phyloP scores from a whole-genome alignment of 2,113 vertebrate species.

The Octodon degus region DNA sequence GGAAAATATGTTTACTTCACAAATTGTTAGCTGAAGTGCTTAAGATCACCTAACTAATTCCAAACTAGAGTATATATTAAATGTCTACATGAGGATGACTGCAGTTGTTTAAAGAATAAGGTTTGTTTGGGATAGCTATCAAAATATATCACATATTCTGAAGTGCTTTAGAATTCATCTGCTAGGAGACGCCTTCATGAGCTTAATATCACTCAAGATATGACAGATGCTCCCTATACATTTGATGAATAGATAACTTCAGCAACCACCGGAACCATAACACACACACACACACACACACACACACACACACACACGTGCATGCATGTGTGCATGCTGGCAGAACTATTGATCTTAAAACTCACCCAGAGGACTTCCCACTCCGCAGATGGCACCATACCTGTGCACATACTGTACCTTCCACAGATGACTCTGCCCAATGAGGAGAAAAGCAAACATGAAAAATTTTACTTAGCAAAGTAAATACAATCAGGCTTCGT shows the following conservation, averaged over 20 bases:
- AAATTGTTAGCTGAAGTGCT: conserved; percentile 13
- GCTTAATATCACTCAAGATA: background rate
- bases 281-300: background rate
- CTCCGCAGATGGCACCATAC: background rate
- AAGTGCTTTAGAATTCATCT: conserved; percentile 21
- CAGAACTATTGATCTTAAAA: background rate
- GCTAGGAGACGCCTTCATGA: background rate
- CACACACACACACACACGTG: too few species aligned
- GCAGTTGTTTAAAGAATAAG: background rate
- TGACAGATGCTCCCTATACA: background rate
- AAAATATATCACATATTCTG: background rate
- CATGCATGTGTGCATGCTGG: too few species aligned
- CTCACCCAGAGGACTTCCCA: background rate
- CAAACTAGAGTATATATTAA: background rate
- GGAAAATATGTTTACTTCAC: conserved; percentile 55
- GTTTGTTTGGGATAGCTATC: background rate
- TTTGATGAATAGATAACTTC: background rate
- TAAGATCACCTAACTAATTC: background rate
- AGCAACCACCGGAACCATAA: background rate
- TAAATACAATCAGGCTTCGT: background rate
- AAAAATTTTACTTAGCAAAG: background rate
- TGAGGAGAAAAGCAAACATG: background rate
- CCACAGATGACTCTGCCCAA: background rate
- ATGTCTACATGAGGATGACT: background rate
- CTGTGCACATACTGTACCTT: background rate